phyloP scores from a whole-genome alignment of 2,888 invertebrate species.

The Diogma glabrata region DNA sequence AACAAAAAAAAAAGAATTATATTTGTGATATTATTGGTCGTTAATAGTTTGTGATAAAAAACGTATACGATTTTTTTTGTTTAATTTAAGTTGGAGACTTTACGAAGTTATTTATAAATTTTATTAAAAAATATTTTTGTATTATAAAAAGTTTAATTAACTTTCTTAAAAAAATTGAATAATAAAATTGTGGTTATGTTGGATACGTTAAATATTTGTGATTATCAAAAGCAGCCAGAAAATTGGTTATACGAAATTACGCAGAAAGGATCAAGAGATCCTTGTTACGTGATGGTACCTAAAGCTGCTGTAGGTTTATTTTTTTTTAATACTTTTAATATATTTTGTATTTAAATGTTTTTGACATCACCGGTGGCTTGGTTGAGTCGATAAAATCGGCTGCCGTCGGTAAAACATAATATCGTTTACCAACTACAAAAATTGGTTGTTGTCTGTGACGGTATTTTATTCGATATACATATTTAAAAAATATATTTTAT shows the following conservation, averaged over 20 bases:
- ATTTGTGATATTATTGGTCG: no score
- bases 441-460: no score
- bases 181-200: neutral
- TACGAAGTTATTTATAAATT: neutral
- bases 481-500: no score
- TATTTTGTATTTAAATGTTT: no score
- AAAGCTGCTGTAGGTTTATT: conserved; percentile 47
- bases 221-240: conserved; percentile 31
- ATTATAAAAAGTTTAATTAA: neutral
- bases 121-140: conserved; percentile 3
- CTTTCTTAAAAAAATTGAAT: no score
- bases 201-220: conserved; percentile 7
- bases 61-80: neutral
- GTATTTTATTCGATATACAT: no score
- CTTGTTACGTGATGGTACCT: conserved; percentile 58
- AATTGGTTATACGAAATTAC: conserved; percentile 55
- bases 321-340: no score
- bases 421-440: no score
- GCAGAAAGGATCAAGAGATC: conserved; percentile 50
- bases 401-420: no score
- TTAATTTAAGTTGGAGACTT: conserved; percentile 6
- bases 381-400: no score
- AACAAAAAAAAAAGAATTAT: neutral
- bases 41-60: no score
- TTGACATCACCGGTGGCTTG: no score